Conservation (phyloP, 1,140 invertebrate species). For the Reticulitermes speratus region DNA sequence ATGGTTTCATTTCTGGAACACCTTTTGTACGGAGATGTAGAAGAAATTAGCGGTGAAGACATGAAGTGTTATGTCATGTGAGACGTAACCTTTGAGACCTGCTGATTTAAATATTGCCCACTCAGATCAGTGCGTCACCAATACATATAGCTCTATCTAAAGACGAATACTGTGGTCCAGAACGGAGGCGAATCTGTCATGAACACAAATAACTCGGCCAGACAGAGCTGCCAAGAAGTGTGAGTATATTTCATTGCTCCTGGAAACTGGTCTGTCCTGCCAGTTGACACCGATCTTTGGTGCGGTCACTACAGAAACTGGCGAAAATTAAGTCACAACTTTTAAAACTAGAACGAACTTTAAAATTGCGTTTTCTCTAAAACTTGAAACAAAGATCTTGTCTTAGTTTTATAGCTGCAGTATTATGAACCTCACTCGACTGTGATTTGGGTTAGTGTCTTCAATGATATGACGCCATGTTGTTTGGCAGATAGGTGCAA, state of each 20-base stretch:
- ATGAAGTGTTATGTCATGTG: too few relatives aligned
- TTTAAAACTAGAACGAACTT: background rate
- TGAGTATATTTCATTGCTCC: too few relatives aligned
- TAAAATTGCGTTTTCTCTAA: background rate
- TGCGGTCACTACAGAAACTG: background rate
- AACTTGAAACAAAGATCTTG: background rate
- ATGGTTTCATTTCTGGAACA: too few relatives aligned
- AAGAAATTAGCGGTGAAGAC: too few relatives aligned
- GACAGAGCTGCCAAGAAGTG: background rate
- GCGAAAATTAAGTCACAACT: background rate
- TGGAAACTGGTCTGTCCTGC: too few relatives aligned
- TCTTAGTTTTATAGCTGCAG: too few relatives aligned
- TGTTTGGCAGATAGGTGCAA: too few relatives aligned
- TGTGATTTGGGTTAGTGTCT: too few relatives aligned
- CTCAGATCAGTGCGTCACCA: background rate
- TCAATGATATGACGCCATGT: too few relatives aligned
- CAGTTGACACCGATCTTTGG: background rate
- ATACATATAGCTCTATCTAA: background rate
- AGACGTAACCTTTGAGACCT: too few relatives aligned
- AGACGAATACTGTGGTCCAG: background rate
- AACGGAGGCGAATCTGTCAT: background rate
- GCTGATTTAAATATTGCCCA: background rate
- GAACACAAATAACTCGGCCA: background rate
- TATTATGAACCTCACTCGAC: too few relatives aligned
- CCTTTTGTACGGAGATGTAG: too few relatives aligned